Evolutionary conservation across 2,888 invertebrate species (phyloP).

Genomic region (Drosophila subquinaria): DNA sequence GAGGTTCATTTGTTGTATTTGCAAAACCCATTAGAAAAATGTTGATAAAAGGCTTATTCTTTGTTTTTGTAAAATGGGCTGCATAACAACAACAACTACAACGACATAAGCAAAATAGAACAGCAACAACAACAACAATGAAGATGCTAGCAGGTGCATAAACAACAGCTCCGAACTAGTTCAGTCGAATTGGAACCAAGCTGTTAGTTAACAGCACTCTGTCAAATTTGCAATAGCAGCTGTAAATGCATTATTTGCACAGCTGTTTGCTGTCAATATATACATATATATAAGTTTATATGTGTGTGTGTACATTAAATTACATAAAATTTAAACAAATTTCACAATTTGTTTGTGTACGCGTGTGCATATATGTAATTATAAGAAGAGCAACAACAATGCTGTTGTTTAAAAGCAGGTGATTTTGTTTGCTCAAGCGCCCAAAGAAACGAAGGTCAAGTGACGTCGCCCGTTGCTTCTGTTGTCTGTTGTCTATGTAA

Average conservation of each 20-base stretch:
- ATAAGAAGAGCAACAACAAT: conserved; percentile 10
- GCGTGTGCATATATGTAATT: conserved; percentile 9
- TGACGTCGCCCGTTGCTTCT: conserved; percentile 14
- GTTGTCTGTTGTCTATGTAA: conserved; percentile 6
- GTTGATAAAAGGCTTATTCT: conserved; percentile 1
- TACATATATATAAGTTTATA: conserved; percentile 2
- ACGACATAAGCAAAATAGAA: conserved; percentile 9
- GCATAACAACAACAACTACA: conserved; percentile 44
- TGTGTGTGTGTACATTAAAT: conserved; percentile 37
- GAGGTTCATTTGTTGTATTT: neutral
- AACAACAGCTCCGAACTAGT: conserved; percentile 54
- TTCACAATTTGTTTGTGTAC: conserved; percentile 2
- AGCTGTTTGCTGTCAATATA: conserved; percentile 45
- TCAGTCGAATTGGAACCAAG: conserved; percentile 34
- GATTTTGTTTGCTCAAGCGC: conserved; percentile 6
- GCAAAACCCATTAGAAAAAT: neutral
- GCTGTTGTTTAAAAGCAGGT: conserved; percentile 13
- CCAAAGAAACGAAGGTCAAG: conserved; percentile 25
- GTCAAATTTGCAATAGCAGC: conserved; percentile 56
- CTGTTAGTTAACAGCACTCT: conserved; percentile 53
- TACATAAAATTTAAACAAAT: conserved; percentile 57
- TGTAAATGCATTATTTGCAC: conserved; percentile 60
- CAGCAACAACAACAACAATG: conserved; percentile 27
- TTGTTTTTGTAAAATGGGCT: conserved; percentile 21
- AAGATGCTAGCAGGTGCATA: conserved; percentile 50